phyloP scores from a whole-genome alignment of 2,113 vertebrate genomes.

The Condylura cristata region DNA sequence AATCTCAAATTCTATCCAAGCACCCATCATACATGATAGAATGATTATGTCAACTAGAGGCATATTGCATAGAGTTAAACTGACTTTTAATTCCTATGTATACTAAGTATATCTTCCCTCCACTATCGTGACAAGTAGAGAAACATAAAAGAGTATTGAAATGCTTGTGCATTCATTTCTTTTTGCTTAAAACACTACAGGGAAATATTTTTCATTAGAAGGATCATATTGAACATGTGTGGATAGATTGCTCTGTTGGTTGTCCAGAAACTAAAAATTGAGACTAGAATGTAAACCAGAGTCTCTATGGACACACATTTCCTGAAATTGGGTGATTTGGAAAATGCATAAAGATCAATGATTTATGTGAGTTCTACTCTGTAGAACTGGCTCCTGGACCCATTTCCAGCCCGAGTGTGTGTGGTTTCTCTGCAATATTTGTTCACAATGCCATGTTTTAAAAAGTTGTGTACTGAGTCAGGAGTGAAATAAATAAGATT shows the following conservation, averaged over 20 bases:
- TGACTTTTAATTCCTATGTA: slow-evolving; percentile 25
- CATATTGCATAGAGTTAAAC: slow-evolving; percentile 48
- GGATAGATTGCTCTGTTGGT: not conserved
- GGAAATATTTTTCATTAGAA: not conserved
- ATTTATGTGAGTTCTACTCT: not conserved
- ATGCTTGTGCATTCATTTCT: slow-evolving; percentile 57
- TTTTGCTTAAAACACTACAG: slow-evolving; percentile 38
- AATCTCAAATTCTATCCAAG: slow-evolving; percentile 59
- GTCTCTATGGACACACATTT: not conserved
- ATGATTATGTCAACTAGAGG: slow-evolving; percentile 62
- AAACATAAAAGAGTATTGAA: slow-evolving; percentile 53
- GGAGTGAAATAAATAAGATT: not conserved
- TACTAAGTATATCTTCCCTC: not conserved
- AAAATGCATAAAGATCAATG: not conserved
- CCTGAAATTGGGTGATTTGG: not conserved
- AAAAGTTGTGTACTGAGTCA: not conserved
- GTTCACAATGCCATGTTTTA: not conserved
- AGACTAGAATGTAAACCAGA: not conserved
- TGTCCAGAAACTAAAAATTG: not conserved
- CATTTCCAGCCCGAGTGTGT: no score
- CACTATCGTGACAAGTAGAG: slow-evolving; percentile 3
- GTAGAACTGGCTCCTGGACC: no score
- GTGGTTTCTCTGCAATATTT: not conserved
- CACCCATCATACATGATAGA: slow-evolving; percentile 68
- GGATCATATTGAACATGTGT: not conserved